phyloP scores from a whole-genome alignment of 1,140 invertebrate species.

The Trachymyrmex cornetzi region DNA sequence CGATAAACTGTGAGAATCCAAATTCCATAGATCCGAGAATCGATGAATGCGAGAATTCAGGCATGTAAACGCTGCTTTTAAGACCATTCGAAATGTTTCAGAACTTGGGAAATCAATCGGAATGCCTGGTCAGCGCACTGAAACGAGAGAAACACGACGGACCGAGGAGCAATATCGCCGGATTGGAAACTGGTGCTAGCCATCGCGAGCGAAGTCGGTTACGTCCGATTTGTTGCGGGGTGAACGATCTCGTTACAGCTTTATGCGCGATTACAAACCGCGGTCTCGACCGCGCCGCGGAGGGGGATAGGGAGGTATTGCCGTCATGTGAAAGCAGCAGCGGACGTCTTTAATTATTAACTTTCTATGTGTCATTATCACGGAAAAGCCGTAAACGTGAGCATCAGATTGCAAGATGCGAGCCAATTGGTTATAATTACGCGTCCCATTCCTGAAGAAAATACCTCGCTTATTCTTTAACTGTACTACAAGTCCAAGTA shows the following conservation, averaged over 20 bases:
- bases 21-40: not conserved
- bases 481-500: too few relatives aligned
- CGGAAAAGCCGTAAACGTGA: constrained; percentile 15
- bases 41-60: constrained; percentile 2
- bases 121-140: constrained; percentile 21
- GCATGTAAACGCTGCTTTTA: constrained; percentile 27
- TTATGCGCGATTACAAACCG: constrained; percentile 50
- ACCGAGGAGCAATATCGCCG: constrained; percentile 38
- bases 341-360: constrained; percentile 58
- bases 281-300: not conserved
- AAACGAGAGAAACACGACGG: constrained; percentile 19
- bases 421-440: not conserved
- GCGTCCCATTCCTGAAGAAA: not conserved
- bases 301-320: not conserved
- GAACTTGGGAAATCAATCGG: constrained; percentile 51
- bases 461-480: not conserved
- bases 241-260: constrained; percentile 57
- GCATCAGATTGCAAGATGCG: constrained; percentile 10
- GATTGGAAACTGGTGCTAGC: constrained; percentile 54
- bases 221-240: constrained; percentile 59
- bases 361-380: constrained; percentile 44
- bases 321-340: constrained; percentile 39
- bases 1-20: constrained; percentile 9
- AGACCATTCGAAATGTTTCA: constrained; percentile 31
- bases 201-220: constrained; percentile 51